Conservation (phyloP, 2,113 vertebrate species). For the Odontesthes bonariensis region DNA sequence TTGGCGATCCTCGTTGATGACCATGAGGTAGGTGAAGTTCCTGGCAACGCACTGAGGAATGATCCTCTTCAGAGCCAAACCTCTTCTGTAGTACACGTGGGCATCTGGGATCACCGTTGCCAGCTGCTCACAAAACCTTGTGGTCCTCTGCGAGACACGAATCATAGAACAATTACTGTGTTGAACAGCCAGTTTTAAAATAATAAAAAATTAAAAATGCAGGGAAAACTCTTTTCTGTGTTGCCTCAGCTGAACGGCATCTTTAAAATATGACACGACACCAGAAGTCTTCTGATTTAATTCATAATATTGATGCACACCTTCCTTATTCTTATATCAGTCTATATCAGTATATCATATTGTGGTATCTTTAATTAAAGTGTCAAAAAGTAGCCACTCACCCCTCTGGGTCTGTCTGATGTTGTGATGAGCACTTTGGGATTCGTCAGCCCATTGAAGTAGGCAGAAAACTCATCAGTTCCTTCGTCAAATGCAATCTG, state of each 20-base stretch:
- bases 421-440: conserved; percentile 99
- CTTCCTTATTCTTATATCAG: too few relatives aligned
- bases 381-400: conserved; percentile 63
- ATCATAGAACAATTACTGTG: neutral
- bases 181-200: neutral
- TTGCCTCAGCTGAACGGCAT: too few relatives aligned
- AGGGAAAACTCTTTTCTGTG: too few relatives aligned
- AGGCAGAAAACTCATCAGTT: conserved; percentile 97
- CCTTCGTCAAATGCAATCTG: conserved; percentile 96
- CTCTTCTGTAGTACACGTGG: conserved; percentile 96
- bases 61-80: conserved; percentile 94
- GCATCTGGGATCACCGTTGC: conserved; percentile 92
- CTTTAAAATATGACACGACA: too few relatives aligned
- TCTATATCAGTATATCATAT: too few relatives aligned
- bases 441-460: conserved; percentile 92
- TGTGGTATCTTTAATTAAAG: too few relatives aligned
- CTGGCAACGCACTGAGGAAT: conserved; percentile 94
- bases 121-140: conserved; percentile 93
- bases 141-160: conserved; percentile 88
- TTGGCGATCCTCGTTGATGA: conserved; percentile 96
- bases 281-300: too few relatives aligned
- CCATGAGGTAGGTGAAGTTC: conserved; percentile 93
- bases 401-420: conserved; percentile 95
- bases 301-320: too few relatives aligned
- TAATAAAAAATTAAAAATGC: too few relatives aligned